Evolutionary conservation across 2,888 invertebrate genomes (phyloP), one percentile per base, ranked within the genome.

Genomic region (Cephus runcator): DNA sequence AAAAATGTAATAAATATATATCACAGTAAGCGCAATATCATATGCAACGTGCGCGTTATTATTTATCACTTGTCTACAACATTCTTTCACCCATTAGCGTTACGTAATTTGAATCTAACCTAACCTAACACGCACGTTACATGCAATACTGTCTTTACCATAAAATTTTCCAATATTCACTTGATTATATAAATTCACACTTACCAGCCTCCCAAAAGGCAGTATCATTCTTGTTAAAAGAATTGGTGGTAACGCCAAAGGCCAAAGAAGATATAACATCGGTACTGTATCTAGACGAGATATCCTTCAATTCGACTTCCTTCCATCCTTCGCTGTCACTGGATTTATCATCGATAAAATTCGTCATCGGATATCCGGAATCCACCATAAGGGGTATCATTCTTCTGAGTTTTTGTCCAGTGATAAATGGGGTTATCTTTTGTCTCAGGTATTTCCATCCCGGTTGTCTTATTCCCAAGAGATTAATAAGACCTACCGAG

Each of bases 371-470:
- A 1, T 71, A 30, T 3, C 84, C 80, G 11, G 87, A 85, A 11
- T 87, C 83, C 15, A 82, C 35, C 73, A 90, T 85, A n/a, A 89
- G 77, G 0, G 88, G 86, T 33, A 88, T 35, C 87, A 90, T 88
- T 23, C 78, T 82, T 9, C 82, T 84, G 33, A 90, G 80, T 75
- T 89, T 90, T 9, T 85, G 82, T 12, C 87, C 86, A 1, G 89
- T 89, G 33, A 90, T 80, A 69, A 83, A 80, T 0, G 89, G 88
- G 0, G 89, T 85, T n/a, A 90, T 71, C 80, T 89, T 86, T 12
- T 75, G 76, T 68, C 94, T 87, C 30, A 93, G 85, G 73, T 88
- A 88, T 83, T 92, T 93, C 94, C 94, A 94, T 36, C 91, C 88
- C 0, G 92, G 92, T 34, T 92, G 92, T 79, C 91, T 90, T 78